A percentile compares a stretch with the other conserved stretches of the same genome.
phyloP scores from a whole-genome alignment of 2,797 vertebrate species.

The Syngnathus acus region DNA sequence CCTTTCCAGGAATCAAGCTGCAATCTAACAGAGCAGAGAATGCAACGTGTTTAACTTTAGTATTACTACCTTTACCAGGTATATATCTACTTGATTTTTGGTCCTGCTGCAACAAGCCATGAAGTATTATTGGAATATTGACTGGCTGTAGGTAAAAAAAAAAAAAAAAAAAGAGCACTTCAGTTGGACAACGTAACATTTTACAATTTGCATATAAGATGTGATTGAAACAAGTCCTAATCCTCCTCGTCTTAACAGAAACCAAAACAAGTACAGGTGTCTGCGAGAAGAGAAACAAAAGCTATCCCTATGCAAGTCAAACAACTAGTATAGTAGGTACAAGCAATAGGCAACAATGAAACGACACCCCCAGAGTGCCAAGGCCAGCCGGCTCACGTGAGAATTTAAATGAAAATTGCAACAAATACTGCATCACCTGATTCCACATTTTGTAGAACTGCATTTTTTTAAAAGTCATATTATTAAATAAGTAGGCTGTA shows the following conservation, averaged over 20 bases:
- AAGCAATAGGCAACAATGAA: constrained; percentile 70
- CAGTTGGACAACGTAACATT: constrained; percentile 24
- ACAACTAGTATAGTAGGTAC: constrained; percentile 74
- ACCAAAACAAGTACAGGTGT: constrained; percentile 45
- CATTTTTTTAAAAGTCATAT: background rate
- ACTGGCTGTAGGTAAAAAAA: constrained; percentile 6
- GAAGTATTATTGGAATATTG: background rate
- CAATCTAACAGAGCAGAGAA: background rate
- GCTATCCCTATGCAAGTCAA: constrained; percentile 77
- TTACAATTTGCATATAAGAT: constrained; percentile 42
- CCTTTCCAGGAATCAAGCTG: background rate
- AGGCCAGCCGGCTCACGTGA: constrained; percentile 9
- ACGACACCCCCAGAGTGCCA: constrained; percentile 50
- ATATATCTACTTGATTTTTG: constrained; percentile 17
- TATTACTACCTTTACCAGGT: background rate
- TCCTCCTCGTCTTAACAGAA: constrained; percentile 41
- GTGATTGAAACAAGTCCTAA: constrained; percentile 34
- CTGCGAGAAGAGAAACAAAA: constrained; percentile 48
- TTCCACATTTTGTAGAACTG: background rate
- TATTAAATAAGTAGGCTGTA: background rate
- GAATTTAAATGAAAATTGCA: constrained; percentile 10
- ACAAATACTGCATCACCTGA: background rate
- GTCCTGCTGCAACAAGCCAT: constrained; percentile 36
- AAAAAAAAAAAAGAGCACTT: constrained; percentile 30
- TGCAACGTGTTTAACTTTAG: background rate